Base-by-base conservation (phyloP, 2,888 invertebrate genomes). In the Papilio protenor region DNA sequence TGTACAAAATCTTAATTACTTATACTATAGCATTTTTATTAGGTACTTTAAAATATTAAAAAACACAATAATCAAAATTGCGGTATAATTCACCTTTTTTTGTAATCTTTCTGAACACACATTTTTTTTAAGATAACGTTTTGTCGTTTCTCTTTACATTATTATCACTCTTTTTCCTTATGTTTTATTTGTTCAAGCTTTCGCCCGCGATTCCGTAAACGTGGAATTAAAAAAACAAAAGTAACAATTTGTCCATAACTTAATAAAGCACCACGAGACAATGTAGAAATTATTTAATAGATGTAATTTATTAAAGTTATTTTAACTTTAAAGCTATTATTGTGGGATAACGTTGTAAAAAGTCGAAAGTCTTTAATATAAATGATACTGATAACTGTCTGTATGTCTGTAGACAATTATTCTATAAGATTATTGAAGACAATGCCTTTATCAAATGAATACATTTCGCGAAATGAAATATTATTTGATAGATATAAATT, bases 391-490 rank as follows among this genome's bases (percentile, higher is more conserved):
- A 73, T 73, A 73, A 73, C 73, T 61, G 73, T 8, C 10, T 12
- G 45, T 16, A 18, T 23, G 45, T n/a, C n/a, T n/a, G 59, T 18
- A 14, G 23, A 47, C 61, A n/a, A n/a, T n/a, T n/a, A 27, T 23
- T 73, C 73, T 73, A 73, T 27, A n/a, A 66, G 18, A 61, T 61
- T 14, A 73, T 59, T 59, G 45, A 61, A 61, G 23, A 61, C 45
- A 73, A 73, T 40, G 40, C 57, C 57, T 73, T 73, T 45, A 73
- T 40, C 59, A 27, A 8, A n/a, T 49, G 40, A 49, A 47, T 47
- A 45, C 27, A 21, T 59, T 74, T 47, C 27, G 73, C 64, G 47
- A 75, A 66, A 47, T 47, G 64, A 75, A 18, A 66, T 66, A 75
- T 66, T 18, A 6, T n/a, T n/a, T n/a, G 52, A 66, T 66, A 33